Base-by-base conservation (phyloP, 2,888 invertebrate species). In the Neria commutata region DNA sequence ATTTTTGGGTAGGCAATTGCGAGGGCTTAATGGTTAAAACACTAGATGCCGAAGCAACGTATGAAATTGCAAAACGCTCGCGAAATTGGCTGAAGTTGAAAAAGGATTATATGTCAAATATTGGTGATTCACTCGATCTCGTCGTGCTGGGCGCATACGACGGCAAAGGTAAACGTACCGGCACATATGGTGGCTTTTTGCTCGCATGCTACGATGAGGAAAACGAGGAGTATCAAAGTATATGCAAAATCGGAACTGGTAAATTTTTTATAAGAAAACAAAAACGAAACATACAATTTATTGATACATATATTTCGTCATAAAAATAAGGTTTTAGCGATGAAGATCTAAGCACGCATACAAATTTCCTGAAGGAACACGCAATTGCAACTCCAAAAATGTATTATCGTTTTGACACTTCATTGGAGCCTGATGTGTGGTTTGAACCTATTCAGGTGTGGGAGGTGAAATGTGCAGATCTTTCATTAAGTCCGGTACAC, bases 21-120 rank as follows among this genome's bases (percentile, higher is more conserved):
- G 99, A 99, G 84, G 99, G 99, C 1, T 85, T 99, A 57, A 99
- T 99, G 98, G 94, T 99, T 6, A 99, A 99, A 85, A 94, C 97
- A 0, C 83, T 99, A 52, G 87, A 90, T 68, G 80, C 81, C 3
- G 90, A 92, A 72, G 95, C 98, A 0, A 91, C 92, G 0, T 99
- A 99, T 82, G 98, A 99, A 85, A 98, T 99, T 70, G 98, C 98
- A 0, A 92, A 96, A 70, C 84, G 99, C 37, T 95, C 95, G 0
- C 88, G 89, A 65, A 96, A 95, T 81, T 98, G 97, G 97, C 84
- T 97, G 34, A 97, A 97, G 83, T 82, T 98, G 56, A 98, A 98
- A 81, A 98, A 98, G 78, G 99, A 99, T 84, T 99, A 99, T 83
- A 83, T 99, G 65, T 94, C 98, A 25, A 96, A 96, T 34, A 90